Percentiles rank a stretch among this genome's conserved stretches.
phyloP scores from a whole-genome alignment of 1,140 invertebrate genomes.

The Hylaeus anthracinus region DNA sequence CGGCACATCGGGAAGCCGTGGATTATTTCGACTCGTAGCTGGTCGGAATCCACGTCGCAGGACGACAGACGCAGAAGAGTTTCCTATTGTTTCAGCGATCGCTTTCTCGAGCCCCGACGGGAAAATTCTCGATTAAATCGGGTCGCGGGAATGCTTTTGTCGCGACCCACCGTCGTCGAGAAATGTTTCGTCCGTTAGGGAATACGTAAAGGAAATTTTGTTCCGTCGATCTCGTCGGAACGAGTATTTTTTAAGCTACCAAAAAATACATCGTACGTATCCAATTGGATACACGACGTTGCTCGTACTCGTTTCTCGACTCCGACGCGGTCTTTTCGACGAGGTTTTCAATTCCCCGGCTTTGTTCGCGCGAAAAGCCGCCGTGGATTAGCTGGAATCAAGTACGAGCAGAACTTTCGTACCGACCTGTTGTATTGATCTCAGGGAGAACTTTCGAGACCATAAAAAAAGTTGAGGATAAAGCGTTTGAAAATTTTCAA shows the following conservation, averaged over 20 bases:
- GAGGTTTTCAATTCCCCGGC: neutral
- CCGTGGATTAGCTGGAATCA: neutral
- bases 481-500: neutral
- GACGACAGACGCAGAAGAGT: neutral
- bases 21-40: constrained; percentile 3
- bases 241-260: too few species aligned
- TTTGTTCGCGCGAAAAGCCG: neutral
- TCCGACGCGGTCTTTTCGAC: neutral
- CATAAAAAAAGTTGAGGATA: neutral
- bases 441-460: neutral
- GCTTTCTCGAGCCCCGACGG: neutral
- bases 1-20: neutral
- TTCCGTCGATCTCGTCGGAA: too few species aligned
- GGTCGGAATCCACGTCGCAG: neutral
- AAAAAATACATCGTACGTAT: too few species aligned
- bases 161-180: neutral
- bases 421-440: neutral
- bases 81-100: constrained; percentile 3
- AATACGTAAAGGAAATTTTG: neutral
- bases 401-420: too few species aligned
- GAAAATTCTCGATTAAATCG: constrained; percentile 20
- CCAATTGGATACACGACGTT: too few species aligned
- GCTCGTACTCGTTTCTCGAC: neutral
- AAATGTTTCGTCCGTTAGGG: neutral
- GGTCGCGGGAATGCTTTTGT: constrained; percentile 19